Evolutionary conservation across 2,113 vertebrate genomes (phyloP).

Genomic region (Gymnocephalus cernua): DNA sequence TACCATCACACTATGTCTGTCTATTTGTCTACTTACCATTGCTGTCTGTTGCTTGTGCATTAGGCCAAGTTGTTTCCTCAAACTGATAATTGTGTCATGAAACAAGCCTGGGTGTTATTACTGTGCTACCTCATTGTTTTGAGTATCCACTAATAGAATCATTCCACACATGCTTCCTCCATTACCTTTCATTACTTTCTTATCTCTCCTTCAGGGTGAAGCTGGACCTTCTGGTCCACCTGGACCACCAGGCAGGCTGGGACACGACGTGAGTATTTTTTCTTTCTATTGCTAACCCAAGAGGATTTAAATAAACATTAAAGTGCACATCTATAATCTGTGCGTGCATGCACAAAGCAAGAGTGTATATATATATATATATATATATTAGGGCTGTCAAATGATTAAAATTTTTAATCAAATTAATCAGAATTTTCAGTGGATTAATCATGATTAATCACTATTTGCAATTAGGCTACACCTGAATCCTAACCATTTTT

Average conservation of each 20-base stretch:
- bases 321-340: not conserved
- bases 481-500: no score
- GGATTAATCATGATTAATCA: no score
- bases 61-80: slow-evolving; percentile 20
- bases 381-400: no score
- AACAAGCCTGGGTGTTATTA: not conserved
- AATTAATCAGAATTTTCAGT: no score
- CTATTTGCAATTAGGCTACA: no score
- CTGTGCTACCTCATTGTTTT: not conserved
- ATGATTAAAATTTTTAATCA: no score
- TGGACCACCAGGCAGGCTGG: slow-evolving; percentile 86
- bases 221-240: slow-evolving; percentile 89
- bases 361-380: not conserved
- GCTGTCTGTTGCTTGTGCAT: not conserved
- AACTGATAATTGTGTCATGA: slow-evolving; percentile 7
- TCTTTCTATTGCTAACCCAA: not conserved
- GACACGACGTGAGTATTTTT: slow-evolving; percentile 87
- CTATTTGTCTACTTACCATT: not conserved
- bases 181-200: not conserved
- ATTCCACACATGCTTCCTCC: not conserved
- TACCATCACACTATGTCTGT: slow-evolving; percentile 17
- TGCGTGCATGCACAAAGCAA: not conserved
- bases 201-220: slow-evolving; percentile 86
- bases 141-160: not conserved
- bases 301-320: not conserved